Evolutionary conservation across 2,888 invertebrate species (phyloP).

Genomic region (Synanthedon vespiformis): DNA sequence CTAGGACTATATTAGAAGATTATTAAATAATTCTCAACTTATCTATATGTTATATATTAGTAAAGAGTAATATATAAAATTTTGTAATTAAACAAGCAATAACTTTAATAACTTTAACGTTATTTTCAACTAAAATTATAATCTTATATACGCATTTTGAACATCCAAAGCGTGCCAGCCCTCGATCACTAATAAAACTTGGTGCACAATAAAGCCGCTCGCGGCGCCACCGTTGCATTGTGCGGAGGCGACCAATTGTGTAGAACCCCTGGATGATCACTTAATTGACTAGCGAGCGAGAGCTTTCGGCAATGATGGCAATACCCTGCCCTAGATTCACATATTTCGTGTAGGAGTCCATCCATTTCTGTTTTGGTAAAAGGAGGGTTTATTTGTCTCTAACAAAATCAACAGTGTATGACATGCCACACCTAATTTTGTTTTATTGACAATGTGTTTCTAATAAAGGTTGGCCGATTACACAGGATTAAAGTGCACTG

Average conservation of each 20-base stretch:
- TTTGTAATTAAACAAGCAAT: too few relatives aligned
- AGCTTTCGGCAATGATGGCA: conserved; percentile 31
- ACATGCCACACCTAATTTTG: too few relatives aligned
- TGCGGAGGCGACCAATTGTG: conserved; percentile 66
- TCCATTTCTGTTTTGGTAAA: not conserved
- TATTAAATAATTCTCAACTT: too few relatives aligned
- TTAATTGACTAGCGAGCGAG: conserved; percentile 63
- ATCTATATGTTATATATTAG: too few relatives aligned
- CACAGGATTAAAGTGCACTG: conserved; percentile 59
- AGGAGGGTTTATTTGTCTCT: too few relatives aligned
- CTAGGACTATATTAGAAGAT: too few relatives aligned
- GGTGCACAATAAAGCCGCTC: conserved; percentile 29
- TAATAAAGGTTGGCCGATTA: conserved; percentile 23
- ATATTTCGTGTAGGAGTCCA: not conserved
- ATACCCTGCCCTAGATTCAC: conserved; percentile 6
- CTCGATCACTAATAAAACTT: conserved; percentile 50
- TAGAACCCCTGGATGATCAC: conserved; percentile 65
- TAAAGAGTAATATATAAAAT: too few relatives aligned
- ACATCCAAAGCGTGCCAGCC: conserved; percentile 17
- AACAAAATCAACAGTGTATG: too few relatives aligned
- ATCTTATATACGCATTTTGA: not conserved
- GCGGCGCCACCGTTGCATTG: conserved; percentile 51
- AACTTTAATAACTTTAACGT: too few relatives aligned
- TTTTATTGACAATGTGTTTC: not conserved
- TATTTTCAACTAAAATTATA: not conserved